Evolutionary conservation across 2,113 vertebrate species (phyloP).

Genomic region (Cebus imitator): DNA sequence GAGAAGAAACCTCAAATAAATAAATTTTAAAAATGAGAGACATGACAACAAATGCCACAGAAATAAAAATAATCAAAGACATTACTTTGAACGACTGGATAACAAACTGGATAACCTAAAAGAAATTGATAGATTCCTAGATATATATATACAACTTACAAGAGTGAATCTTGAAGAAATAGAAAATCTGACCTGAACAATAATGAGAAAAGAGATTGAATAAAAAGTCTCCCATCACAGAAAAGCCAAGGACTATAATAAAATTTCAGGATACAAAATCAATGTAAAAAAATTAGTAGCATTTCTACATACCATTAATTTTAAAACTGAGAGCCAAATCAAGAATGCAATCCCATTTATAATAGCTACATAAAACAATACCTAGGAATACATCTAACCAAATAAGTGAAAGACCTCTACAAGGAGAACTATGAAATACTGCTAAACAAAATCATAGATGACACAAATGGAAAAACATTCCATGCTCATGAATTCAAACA

Average conservation of each 20-base stretch:
- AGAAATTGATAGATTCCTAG: background rate
- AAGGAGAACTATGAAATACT: background rate
- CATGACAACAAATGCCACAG: background rate
- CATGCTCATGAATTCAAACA: background rate
- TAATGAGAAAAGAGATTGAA: background rate
- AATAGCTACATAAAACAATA: background rate
- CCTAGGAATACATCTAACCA: background rate
- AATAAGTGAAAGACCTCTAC: background rate
- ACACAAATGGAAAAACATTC: background rate
- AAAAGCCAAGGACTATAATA: background rate
- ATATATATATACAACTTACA: background rate
- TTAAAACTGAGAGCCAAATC: background rate
- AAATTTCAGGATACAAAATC: background rate
- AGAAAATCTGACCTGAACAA: background rate
- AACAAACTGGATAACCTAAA: background rate
- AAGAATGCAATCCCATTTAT: background rate
- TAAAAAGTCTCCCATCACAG: background rate
- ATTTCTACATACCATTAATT: background rate
- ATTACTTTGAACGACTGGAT: background rate
- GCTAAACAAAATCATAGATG: background rate
- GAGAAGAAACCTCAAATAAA: background rate
- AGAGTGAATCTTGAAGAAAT: background rate
- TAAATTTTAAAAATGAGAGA: background rate
- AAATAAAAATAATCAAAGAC: background rate
- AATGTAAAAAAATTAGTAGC: background rate